Evolutionary conservation across 2,888 invertebrate genomes (phyloP), one percentile per base, ranked within the genome.

Genomic region (Heteromurus nitidus): DNA sequence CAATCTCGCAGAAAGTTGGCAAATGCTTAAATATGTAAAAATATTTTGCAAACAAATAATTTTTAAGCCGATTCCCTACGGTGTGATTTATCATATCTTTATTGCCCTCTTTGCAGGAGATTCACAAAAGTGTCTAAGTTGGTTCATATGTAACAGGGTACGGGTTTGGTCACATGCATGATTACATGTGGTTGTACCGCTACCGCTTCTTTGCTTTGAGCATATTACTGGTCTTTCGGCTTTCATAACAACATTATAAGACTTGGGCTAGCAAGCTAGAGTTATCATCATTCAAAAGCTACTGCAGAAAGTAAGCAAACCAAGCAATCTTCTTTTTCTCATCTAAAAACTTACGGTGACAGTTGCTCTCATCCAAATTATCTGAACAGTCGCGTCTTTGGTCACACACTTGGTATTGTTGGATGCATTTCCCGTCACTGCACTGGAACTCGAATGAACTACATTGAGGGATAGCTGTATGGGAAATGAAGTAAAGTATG

Each of bases 361-460:
- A 94, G 85, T 91, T 90, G 22, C 87, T 87, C 88, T 95, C 95
- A 88, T 95, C 95, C 24, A 92, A 92, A 3, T 91, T 91, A 87
- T 93, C 93, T 5, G 89, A 88, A 88, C 94, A 94, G 88, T 94
- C 93, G 1, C 67, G 82, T 3, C 85, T 53, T 16, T 91, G 90
- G 88, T 94, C 91, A 89, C 95, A 95, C 60, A 90, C 90, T 75
- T 89, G 89, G 47, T 87, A 88, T 26, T 87, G 87, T 18, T 91
- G 89, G 82, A 95, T 91, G 89, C 95, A 95, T 28, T 91, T 90
- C 16, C 91, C 92, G 80, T 91, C 90, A 85, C 91, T 90, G 87
- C 93, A 93, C 31, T 89, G 89, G 3, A 91, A 90, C 53, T 90
- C 88, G 87, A 91, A 30, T 22, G 28, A n/a, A 5, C 64, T 62